Base-by-base conservation (phyloP, 2,888 invertebrate genomes). In the Mellilla xanthometata region DNA sequence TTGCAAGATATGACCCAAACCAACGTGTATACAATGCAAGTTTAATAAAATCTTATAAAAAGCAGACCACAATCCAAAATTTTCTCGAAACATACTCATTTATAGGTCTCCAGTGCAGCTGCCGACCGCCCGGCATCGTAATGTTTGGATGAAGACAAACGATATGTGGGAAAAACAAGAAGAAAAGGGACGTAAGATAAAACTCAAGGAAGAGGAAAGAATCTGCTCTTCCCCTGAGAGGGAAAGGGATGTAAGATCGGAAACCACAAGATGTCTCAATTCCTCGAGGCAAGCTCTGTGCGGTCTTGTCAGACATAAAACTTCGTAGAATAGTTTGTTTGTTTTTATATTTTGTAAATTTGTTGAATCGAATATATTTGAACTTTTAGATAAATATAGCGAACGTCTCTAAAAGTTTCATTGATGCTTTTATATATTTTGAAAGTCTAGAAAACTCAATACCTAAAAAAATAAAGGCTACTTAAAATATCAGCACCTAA, bases 231-330 rank as follows among this genome's bases (percentile, higher is more conserved):
- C 60, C 56, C 49, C 50, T 60, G 58, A 58, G 87, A 62, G 59
- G 61, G 76, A 89, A 76, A 79, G 79, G 71, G 89, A 89, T 68
- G 72, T 59, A 65, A 65, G 76, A 87, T 88, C 86, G 86, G 86
- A 89, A 89, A 89, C 89, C 87, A 88, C 89, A 88, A 87, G 88
- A 89, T 88, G 87, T 89, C 89, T 89, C 85, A 89, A 89, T 89
- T 88, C 89, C 84, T 83, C 79, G 81, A 84, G 81, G 76, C 79
- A 67, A 85, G 78, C 74, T 74, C 80, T 87, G 88, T 87, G 89
- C 83, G 89, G 88, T 86, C 89, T 76, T 72, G 72, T 74, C 76
- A 77, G 78, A 78, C 74, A 73, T 72, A 78, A 79, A 81, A 80
- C 72, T 80, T 79, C 81, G 78, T 81, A 78, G 78, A 83, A 78